Evolutionary conservation across 2,113 vertebrate species (phyloP).

Genomic region (Cettia cetti): DNA sequence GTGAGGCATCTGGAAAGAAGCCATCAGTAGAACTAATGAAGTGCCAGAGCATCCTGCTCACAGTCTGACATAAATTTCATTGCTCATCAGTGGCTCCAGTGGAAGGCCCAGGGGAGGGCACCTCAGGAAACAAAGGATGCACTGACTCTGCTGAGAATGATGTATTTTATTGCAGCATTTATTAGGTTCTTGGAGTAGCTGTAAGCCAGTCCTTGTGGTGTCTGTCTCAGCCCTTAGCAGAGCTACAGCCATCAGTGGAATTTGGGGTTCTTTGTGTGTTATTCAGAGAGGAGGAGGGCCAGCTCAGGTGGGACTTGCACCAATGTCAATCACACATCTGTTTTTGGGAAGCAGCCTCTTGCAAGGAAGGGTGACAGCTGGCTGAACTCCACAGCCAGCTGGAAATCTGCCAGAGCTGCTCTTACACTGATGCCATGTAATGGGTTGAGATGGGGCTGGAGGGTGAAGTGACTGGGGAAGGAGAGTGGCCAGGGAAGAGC

Average conservation of each 20-base stretch:
- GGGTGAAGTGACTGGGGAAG: not conserved
- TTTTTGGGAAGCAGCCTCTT: not conserved
- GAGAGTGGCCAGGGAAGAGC: not conserved
- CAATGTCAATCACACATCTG: not conserved
- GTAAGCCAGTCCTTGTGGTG: not conserved
- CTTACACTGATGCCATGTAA: accelerated
- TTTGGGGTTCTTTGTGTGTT: not conserved
- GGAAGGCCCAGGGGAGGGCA: not conserved
- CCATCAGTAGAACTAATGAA: not conserved
- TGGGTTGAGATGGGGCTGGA: not conserved
- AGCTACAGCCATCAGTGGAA: not conserved
- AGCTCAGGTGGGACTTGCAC: not conserved
- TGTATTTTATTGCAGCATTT: not conserved
- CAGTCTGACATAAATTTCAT: not conserved
- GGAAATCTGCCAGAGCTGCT: not conserved
- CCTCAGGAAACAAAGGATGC: not conserved
- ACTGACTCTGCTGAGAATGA: not conserved
- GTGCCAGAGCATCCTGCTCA: not conserved
- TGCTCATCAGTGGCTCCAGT: not conserved
- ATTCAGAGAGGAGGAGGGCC: not conserved
- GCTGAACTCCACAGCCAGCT: not conserved
- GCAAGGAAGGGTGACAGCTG: not conserved
- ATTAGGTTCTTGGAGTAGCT: not conserved
- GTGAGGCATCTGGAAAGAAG: too few species aligned
- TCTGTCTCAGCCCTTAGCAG: not conserved